These are phyloP conservation scores for Cheumatopsyche charites DNA, from an alignment of 1,140 invertebrate genomes.

Conservation along the genomic window DNA sequence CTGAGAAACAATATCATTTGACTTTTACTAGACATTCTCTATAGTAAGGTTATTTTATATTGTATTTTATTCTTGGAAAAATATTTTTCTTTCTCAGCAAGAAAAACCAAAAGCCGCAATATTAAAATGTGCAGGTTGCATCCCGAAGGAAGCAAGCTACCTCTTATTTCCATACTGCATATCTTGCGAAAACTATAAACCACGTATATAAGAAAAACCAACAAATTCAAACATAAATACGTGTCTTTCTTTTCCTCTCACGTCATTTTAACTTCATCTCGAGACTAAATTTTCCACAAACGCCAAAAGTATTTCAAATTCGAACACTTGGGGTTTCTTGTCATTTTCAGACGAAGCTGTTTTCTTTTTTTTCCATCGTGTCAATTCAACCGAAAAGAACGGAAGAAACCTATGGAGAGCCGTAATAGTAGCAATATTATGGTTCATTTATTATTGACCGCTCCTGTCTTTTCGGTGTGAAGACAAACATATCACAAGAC, in stretches of 20 bases:
- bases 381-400: constrained; percentile 27
- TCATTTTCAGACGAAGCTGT: constrained; percentile 23
- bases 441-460: constrained; percentile 44
- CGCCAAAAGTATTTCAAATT: neutral
- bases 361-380: constrained; percentile 25
- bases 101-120: neutral
- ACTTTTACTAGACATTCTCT: constrained; percentile 1
- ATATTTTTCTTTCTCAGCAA: neutral
- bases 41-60: neutral
- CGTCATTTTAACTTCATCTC: neutral
- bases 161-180: constrained; percentile 20
- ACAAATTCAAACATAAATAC: neutral
- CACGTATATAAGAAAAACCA: neutral
- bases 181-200: neutral
- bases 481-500: constrained; percentile 35
- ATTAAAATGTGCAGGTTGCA: constrained; percentile 20
- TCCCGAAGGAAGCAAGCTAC: constrained; percentile 4
- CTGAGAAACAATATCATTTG: constrained; percentile 8
- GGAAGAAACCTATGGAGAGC: constrained; percentile 18
- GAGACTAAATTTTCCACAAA: too few relatives aligned
- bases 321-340: constrained; percentile 26
- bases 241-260: neutral
- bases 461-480: constrained; percentile 36
- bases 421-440: constrained; percentile 42
- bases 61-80: neutral